Conservation (phyloP, 1,140 invertebrate species). For the Bombus sibiricus region DNA sequence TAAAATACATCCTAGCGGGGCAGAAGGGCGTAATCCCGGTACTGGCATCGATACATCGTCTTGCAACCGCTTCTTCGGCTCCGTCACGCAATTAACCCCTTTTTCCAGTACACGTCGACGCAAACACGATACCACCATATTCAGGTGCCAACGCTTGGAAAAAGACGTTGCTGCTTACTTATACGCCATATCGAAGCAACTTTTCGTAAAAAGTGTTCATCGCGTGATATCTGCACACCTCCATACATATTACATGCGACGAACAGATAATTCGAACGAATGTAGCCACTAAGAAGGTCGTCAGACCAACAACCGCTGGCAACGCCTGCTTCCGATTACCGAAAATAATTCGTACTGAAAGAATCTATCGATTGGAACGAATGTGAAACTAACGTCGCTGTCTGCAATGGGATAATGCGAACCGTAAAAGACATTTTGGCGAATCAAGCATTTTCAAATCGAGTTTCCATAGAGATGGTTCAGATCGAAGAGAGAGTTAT, state of each 20-base stretch:
- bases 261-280: too few species aligned
- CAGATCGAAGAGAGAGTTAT: neutral
- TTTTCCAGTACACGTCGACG: neutral
- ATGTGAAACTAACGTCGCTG: neutral
- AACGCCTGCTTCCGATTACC: neutral
- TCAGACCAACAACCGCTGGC: too few species aligned
- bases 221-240: too few species aligned
- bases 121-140: too few species aligned
- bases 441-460: neutral
- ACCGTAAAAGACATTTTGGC: neutral
- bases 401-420: neutral
- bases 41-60: conserved; percentile 7
- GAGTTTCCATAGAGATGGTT: neutral
- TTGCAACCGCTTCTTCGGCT: too few species aligned
- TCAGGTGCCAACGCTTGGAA: neutral
- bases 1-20: conserved; percentile 47
- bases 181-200: too few species aligned
- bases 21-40: conserved; percentile 45
- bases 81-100: neutral
- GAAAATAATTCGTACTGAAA: neutral
- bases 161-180: neutral
- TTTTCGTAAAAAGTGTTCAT: too few species aligned
- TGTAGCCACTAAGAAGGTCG: too few species aligned
- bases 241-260: too few species aligned
- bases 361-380: neutral